Evolutionary conservation across 1,140 invertebrate genomes (phyloP).

Genomic region (Achroia grisella): DNA sequence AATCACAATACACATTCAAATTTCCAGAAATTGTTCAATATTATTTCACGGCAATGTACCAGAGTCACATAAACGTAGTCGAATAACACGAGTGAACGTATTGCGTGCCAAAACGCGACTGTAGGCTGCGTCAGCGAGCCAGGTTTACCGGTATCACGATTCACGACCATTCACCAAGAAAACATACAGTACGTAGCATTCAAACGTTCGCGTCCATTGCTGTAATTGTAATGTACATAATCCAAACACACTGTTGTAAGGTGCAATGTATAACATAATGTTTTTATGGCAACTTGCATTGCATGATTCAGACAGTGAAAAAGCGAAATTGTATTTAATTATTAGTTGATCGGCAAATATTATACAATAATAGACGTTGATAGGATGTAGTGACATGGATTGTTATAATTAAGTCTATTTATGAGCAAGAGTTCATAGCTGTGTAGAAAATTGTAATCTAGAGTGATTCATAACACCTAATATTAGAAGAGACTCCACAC

Average conservation of each 20-base stretch:
- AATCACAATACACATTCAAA: background rate
- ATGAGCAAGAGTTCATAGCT: too few relatives aligned
- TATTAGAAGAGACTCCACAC: too few relatives aligned
- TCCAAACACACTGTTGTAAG: background rate
- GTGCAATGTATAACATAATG: background rate
- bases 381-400: too few relatives aligned
- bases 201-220: background rate
- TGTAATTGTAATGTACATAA: too few relatives aligned
- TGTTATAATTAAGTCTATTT: too few relatives aligned
- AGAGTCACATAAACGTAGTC: slow-evolving; percentile 4
- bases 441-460: too few relatives aligned
- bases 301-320: background rate
- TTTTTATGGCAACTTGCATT: too few relatives aligned
- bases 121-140: slow-evolving; percentile 4
- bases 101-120: slow-evolving; percentile 17
- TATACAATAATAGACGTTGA: background rate
- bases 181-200: background rate
- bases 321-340: slow-evolving; percentile 9
- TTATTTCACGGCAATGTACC: slow-evolving; percentile 4
- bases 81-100: slow-evolving; percentile 2
- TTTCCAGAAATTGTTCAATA: background rate
- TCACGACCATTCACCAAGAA: background rate
- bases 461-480: too few relatives aligned
- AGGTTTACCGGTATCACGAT: slow-evolving; percentile 7
- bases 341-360: slow-evolving; percentile 5